Conservation (phyloP, 2,888 invertebrate genomes). For the Norana najaformis region DNA sequence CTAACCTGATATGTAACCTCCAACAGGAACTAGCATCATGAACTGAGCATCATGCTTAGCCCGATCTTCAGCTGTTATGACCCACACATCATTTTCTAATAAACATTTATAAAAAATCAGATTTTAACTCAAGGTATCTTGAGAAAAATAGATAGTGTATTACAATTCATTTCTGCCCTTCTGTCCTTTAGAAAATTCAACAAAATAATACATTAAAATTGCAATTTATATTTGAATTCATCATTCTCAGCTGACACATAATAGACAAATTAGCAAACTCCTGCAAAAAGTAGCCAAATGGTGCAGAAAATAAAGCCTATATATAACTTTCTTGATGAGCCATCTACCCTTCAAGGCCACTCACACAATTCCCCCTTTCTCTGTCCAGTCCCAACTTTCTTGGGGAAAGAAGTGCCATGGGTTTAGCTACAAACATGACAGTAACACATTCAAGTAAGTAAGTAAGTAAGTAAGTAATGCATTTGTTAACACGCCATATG, state of each 20-base stretch:
- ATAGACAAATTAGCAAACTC: neutral
- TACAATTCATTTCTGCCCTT: no score
- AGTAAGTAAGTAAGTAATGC: no score
- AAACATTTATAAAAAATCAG: neutral
- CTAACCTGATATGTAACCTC: slow-evolving; percentile 79
- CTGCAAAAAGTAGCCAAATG: neutral
- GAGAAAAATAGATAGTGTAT: no score
- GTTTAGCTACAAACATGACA: neutral
- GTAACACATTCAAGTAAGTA: no score
- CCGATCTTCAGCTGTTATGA: slow-evolving; percentile 83
- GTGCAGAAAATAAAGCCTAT: neutral
- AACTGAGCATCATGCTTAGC: slow-evolving; percentile 89
- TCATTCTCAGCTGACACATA: neutral
- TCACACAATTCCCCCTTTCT: neutral
- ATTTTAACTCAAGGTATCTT: neutral
- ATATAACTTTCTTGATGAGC: neutral
- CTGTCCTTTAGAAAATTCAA: neutral
- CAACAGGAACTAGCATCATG: slow-evolving; percentile 79
- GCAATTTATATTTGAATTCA: neutral
- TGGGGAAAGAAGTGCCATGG: neutral
- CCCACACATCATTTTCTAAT: slow-evolving; percentile 75
- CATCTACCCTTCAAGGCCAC: neutral
- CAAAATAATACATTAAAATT: neutral
- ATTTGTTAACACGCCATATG: no score
- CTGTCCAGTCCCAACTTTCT: neutral